Evolutionary conservation across 2,113 vertebrate genomes (phyloP), one percentile per base, ranked within the genome.

Genomic region (Centropus bengalensis): DNA sequence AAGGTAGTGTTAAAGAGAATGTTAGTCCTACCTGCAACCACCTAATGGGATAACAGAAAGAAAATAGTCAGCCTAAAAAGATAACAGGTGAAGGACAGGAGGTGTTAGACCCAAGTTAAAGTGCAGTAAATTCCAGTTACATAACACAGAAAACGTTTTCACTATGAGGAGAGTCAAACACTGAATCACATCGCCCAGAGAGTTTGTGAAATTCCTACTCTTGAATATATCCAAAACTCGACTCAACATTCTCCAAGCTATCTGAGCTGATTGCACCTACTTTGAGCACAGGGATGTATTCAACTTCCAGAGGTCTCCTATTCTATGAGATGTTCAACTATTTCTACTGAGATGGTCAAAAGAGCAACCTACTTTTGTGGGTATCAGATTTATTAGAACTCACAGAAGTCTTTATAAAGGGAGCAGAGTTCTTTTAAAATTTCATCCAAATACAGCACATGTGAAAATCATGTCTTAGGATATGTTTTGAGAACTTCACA

Each of bases 221-320:
- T 24, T 59, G 47, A 24, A 59, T 26, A 30, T 59, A 71, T 14
- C 71, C 8, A 76, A 77, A 87, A 66, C 9, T 74, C 40, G 21
- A 28, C 4, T 19, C 38, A 9, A 51, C 0, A 1, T 1, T 28
- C 58, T 26, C 22, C 58, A 54, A 51, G 5, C 6, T 24, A 22
- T 7, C 8, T 28, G 14, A 63, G 16, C 7, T 83, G 14, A 49
- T 33, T 1, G 0, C 40, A 74, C 8, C 8, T 60, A 6, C 8
- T 49, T 45, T 64, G n/a, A 77, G 15, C 14, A 73, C 23, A 59
- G 36, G 73, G 51, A 4, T 62, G 13, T 8, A 81, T 70, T 74
- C 47, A 74, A n/a, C 5, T 7, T 59, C 32, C n/a, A 74, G 52
- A 82, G 9, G 5, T 84, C 3, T 66, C 5, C 66, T 77, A 33